Base-by-base conservation (phyloP, 2,888 invertebrate species). In the Oxyteleia sp. region DNA sequence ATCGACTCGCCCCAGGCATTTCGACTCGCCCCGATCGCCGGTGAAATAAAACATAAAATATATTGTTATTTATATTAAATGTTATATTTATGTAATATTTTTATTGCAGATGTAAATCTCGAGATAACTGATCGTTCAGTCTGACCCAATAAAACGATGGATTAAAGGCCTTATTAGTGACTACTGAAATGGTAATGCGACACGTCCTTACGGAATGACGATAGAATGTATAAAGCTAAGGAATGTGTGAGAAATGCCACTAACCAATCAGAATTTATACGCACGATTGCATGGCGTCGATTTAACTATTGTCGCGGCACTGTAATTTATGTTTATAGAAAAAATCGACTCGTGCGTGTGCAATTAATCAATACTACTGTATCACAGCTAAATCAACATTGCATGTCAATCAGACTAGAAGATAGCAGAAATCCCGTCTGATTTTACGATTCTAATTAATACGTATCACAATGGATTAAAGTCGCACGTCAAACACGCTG, bases 201-300 rank as follows among this genome's bases (percentile, higher is more conserved):
- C 76, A 82, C 59, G 76, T 76, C 69, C 66, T 71, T 76, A 71
- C 18, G 43, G 68, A 51, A 61, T 45, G 41, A 76, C 51, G 35
- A 35, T 78, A 49, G 57, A 47, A 68, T 69, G 75, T 51, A 20
- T 13, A 53, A 57, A 68, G 20, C 47, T 29, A 13, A 26, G 71
- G 82, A 71, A 76, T 76, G 71, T 71, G 43, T 71, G 82, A 76
- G 71, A 82, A 82, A 82, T 53, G 20, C 47, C 59, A 69, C 57
- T 51, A 57, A 76, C 59, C 18, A 32, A 15, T 38, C 29, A 32
- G 51, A 64, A 55, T 55, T 45, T 35, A 55, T 47, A 11, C 55
- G 59, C 29, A 18, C 26, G 15, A 16, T 29, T 72, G 41, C n/a
- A 59, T 57, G 7, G 35, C 26, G 49, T 18, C 49, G 45, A 35